These are phyloP conservation scores for Drosophila planitibia DNA, from an alignment of 2,888 invertebrate genomes.

Conservation along the genomic window DNA sequence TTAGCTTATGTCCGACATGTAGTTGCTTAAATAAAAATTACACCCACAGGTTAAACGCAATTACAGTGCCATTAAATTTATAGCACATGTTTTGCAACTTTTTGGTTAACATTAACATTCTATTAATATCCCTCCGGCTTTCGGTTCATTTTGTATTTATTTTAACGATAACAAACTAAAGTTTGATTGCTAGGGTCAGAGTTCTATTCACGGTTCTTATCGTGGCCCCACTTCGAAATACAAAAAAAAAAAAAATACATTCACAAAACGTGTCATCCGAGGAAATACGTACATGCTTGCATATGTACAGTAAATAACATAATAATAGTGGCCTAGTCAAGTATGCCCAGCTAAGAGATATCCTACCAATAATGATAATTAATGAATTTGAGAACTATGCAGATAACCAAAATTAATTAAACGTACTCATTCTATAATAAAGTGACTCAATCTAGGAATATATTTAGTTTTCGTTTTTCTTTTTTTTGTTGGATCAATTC, in stretches of 20 bases:
- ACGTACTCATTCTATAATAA: neutral
- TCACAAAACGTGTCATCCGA: conserved; percentile 32
- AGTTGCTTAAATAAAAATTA: neutral
- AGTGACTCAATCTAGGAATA: neutral
- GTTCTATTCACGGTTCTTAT: conserved; percentile 42
- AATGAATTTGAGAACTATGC: neutral
- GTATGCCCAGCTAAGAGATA: neutral
- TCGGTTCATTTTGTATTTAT: neutral
- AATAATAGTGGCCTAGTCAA: neutral
- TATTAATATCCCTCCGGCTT: neutral
- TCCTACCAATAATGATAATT: neutral
- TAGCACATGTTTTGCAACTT: neutral
- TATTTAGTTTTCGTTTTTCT: neutral
- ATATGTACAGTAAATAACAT: neutral
- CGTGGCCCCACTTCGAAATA: conserved; percentile 9
- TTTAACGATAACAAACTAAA: conserved; percentile 34
- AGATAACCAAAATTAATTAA: neutral
- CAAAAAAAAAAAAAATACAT: conserved; percentile 8
- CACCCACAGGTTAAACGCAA: neutral
- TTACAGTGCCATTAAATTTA: neutral
- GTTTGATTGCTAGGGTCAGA: conserved; percentile 44
- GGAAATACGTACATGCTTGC: neutral
- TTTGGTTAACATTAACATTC: neutral
- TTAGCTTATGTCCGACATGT: neutral
- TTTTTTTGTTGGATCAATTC: neutral